These are phyloP conservation scores for Drosophila repletoides DNA, from an alignment of 1,140 invertebrate species.

Conservation along the genomic window DNA sequence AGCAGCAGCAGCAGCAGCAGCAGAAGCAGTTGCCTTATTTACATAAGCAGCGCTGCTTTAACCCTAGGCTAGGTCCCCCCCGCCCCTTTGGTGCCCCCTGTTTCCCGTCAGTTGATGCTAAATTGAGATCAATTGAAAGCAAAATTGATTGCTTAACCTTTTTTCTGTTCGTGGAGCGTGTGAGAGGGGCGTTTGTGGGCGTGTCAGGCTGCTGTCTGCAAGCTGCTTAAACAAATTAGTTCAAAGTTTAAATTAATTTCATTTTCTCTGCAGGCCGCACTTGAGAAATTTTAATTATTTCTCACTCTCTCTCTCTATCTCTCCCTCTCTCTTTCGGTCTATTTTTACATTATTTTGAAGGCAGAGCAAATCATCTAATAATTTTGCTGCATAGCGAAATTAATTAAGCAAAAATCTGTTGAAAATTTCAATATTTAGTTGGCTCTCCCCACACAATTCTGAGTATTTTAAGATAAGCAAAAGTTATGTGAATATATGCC, in stretches of 20 bases:
- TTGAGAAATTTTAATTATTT: constrained; percentile 25
- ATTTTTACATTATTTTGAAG: too few relatives aligned
- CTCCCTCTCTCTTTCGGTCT: not conserved
- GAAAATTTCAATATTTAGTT: constrained; percentile 40
- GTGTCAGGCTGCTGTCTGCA: constrained; percentile 15
- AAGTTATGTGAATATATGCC: constrained; percentile 60
- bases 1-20: too few relatives aligned
- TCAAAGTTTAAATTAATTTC: constrained; percentile 71
- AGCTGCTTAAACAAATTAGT: constrained; percentile 65
- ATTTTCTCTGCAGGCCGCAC: constrained; percentile 9
- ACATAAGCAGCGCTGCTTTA: constrained; percentile 56
- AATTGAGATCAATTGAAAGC: constrained; percentile 75
- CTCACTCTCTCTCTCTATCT: not conserved
- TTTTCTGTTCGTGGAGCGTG: constrained; percentile 11
- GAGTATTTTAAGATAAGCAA: constrained; percentile 67
- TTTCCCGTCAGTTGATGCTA: constrained; percentile 23
- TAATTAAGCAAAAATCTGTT: constrained; percentile 42
- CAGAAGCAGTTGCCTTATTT: constrained; percentile 35
- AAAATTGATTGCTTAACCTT: constrained; percentile 77
- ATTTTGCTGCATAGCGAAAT: constrained; percentile 26
- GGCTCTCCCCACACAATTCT: not conserved
- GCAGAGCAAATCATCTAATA: constrained; percentile 1
- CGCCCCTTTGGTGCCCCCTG: not conserved
- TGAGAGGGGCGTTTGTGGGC: not conserved
- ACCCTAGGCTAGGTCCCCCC: constrained; percentile 46